Percentiles rank a stretch among this genome's conserved stretches.
Conservation (phyloP, 1,140 invertebrate genomes). For the Sycobia sp. region DNA sequence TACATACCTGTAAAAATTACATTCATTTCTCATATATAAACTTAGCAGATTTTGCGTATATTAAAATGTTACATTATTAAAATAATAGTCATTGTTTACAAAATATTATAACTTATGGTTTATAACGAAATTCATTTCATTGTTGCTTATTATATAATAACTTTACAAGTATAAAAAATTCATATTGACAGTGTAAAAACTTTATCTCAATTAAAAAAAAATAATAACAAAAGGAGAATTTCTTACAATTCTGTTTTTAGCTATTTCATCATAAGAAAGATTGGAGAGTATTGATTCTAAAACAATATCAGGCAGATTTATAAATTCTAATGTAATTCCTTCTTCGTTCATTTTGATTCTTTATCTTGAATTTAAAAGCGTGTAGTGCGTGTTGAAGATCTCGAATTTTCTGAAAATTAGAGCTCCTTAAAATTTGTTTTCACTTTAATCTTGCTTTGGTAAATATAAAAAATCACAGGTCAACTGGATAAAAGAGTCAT, state of each 20-base stretch:
- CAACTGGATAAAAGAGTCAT: neutral
- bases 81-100: too few species aligned
- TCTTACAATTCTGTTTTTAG: constrained; percentile 78
- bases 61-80: too few species aligned
- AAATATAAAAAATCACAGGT: neutral
- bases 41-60: too few species aligned
- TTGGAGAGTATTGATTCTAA: constrained; percentile 80
- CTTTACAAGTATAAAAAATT: neutral
- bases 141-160: constrained; percentile 5
- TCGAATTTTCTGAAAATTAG: too few species aligned
- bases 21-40: too few species aligned
- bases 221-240: neutral
- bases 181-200: neutral
- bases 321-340: constrained; percentile 41
- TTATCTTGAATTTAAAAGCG: neutral
- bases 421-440: too few species aligned
- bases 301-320: constrained; percentile 75
- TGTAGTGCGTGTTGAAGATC: neutral
- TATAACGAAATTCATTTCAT: too few species aligned
- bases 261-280: constrained; percentile 81
- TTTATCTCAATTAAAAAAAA: neutral
- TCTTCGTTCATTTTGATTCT: constrained; percentile 19
- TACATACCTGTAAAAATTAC: constrained; percentile 73
- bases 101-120: too few species aligned
- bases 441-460: neutral